Base-by-base conservation (phyloP, 2,113 vertebrate species). In the Thymallus thymallus region DNA sequence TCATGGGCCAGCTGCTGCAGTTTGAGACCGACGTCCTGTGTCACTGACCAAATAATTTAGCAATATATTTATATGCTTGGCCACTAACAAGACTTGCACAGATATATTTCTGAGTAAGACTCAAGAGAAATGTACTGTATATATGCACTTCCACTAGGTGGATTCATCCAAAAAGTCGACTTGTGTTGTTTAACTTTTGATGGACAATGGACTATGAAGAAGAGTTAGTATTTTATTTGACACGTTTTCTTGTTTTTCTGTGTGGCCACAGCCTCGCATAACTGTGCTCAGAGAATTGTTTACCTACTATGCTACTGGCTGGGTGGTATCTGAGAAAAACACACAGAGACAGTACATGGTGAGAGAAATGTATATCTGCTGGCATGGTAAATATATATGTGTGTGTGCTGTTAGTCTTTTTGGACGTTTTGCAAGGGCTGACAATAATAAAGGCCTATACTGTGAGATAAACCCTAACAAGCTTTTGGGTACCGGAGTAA, bases 1-100 rank as follows among this genome's bases (percentile, higher is more conserved):
- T 94, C 82, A 94, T 93, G 93, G 93, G 93, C 1, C 93, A 94
- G 80, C 87, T 94, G 74, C 84, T 93, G 72, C 93, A 93, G 90
- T 93, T 94, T 60, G 93, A 94, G 82, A 92, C 91, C 0, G 91
- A 94, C 14, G 90, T 93, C 3, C 86, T 93, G 56, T 93, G 92
- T 60, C 88, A 85, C 64, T 92, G 90, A 62, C 80, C 24, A 1
- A 9, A 63, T 63, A 9, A 63, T 26, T 23, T 23, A 12, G 24
- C 24, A 1, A 63, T 26, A 23, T 63, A 14, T 60, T n/a, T 6
- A 55, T 55, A 64, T 14, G 26, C 16, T 67, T 12, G 20, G 30
- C 26, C 55, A 1, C 62, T 64, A 64, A 29, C 60, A 32, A 63
- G 74, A 30, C 35, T 41, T 0, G 35, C 35, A 41, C 9, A 41